Base-by-base conservation (phyloP, 2,888 invertebrate genomes). In the Lycia hirtaria region DNA sequence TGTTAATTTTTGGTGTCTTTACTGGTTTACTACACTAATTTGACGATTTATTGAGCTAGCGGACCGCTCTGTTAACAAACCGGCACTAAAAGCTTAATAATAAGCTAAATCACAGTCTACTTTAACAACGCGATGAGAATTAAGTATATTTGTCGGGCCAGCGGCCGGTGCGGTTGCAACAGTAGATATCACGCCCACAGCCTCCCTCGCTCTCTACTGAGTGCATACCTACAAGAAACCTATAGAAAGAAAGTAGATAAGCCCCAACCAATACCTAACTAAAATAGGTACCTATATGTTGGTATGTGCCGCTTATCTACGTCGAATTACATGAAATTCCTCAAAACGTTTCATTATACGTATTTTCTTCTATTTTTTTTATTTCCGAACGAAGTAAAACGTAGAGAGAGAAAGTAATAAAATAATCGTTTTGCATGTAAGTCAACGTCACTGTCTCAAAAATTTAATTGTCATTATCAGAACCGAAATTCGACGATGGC, bases 141-240 rank as follows among this genome's bases (percentile, higher is more conserved):
- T 82, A 72, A 28, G 67, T 72, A 76, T 76, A 78, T 30, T 53
- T 75, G 80, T 80, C 72, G 74, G 73, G 76, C 84, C 80, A 81
- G 77, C 82, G 81, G 76, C 80, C 86, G 85, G 85, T 82, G 76
- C 82, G 80, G 74, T 75, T 82, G 83, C 78, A 81, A 77, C 78
- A 80, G 81, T 81, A 84, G 67, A 54, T 62, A 69, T 72, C 72
- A 85, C 88, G 83, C 88, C 86, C 85, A 81, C 89, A 89, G 88
- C 89, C 87, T 88, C 88, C 87, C 85, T 83, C 79, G 76, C 80
- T 85, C 84, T 83, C 81, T 76, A 78, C 75, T 75, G 76, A 83
- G 75, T 84, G 79, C 81, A 76, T 78, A 75, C 73, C 73, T 72
- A 75, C 71, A 71, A 70, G 63, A 71, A 72, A 77, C 48, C 65